These are phyloP conservation scores for Chascanopsetta lugubris DNA, from an alignment of 2,113 vertebrate genomes.

Conservation along the genomic window DNA sequence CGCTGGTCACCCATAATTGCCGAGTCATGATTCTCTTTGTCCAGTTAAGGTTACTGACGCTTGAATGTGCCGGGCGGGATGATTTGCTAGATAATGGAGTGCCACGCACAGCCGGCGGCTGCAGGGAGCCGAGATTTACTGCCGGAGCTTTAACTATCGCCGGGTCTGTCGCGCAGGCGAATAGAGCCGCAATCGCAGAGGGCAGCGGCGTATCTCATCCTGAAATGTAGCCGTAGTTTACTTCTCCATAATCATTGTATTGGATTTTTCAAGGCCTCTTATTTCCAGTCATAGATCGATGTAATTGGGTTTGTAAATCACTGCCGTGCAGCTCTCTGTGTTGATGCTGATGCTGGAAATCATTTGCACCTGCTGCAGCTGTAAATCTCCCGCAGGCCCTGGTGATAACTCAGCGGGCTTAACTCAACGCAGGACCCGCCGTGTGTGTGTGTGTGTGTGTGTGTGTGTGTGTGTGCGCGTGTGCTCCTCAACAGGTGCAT, in stretches of 20 bases:
- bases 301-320: conserved; percentile 74
- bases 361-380: conserved; percentile 59
- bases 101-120: conserved; percentile 41
- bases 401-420: conserved; percentile 68
- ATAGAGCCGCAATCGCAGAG: conserved; percentile 42
- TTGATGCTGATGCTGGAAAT: conserved; percentile 69
- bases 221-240: conserved; percentile 72
- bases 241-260: conserved; percentile 69
- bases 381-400: conserved; percentile 65
- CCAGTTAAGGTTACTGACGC: conserved; percentile 57
- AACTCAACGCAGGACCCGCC: conserved; percentile 57
- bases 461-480: neutral
- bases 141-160: conserved; percentile 50
- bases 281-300: conserved; percentile 69
- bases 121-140: conserved; percentile 67
- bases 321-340: conserved; percentile 49
- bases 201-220: conserved; percentile 56
- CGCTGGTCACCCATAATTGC: conserved; percentile 43
- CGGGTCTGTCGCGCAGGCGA: conserved; percentile 42
- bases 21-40: conserved; percentile 44
- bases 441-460: conserved; percentile 25
- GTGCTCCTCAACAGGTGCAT: conserved; percentile 40
- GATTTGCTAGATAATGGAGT: conserved; percentile 65
- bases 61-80: conserved; percentile 54
- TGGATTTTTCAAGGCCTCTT: conserved; percentile 70